Evolutionary conservation across 2,888 invertebrate species (phyloP).

Genomic region (Ryuthela nishihirai): DNA sequence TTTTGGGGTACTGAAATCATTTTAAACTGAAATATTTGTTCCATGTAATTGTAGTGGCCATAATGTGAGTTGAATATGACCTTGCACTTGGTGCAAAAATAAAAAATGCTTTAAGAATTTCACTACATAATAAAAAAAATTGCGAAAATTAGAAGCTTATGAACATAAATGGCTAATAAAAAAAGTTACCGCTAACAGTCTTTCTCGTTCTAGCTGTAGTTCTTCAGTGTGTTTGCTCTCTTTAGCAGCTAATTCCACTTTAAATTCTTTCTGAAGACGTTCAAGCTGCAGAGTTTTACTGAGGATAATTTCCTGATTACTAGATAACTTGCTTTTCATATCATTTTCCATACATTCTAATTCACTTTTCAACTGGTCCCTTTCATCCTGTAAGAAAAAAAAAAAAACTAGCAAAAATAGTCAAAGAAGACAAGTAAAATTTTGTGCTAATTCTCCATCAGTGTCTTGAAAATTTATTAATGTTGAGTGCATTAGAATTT

Average conservation of each 20-base stretch:
- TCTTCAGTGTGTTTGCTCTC: slow-evolving; percentile 15
- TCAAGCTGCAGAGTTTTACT: slow-evolving; percentile 14
- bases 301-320: neutral
- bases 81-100: too few species aligned
- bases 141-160: neutral
- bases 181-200: slow-evolving; percentile 6
- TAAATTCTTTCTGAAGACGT: slow-evolving; percentile 10
- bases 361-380: slow-evolving; percentile 57
- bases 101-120: too few species aligned
- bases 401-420: too few species aligned
- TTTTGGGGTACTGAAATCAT: too few species aligned
- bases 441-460: too few species aligned
- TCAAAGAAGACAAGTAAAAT: too few species aligned
- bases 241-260: slow-evolving; percentile 7
- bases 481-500: too few species aligned
- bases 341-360: slow-evolving; percentile 52
- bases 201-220: slow-evolving; percentile 14
- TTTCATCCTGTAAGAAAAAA: slow-evolving; percentile 54
- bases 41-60: too few species aligned
- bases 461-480: too few species aligned
- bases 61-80: too few species aligned
- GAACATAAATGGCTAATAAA: neutral
- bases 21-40: too few species aligned
- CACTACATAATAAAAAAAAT: neutral
- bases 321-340: slow-evolving; percentile 48